A percentile compares a stretch with the other conserved stretches of the same genome.
These are phyloP conservation scores for Bothrops jararaca DNA, from an alignment of 2,113 vertebrate species.

Conservation along the genomic window DNA sequence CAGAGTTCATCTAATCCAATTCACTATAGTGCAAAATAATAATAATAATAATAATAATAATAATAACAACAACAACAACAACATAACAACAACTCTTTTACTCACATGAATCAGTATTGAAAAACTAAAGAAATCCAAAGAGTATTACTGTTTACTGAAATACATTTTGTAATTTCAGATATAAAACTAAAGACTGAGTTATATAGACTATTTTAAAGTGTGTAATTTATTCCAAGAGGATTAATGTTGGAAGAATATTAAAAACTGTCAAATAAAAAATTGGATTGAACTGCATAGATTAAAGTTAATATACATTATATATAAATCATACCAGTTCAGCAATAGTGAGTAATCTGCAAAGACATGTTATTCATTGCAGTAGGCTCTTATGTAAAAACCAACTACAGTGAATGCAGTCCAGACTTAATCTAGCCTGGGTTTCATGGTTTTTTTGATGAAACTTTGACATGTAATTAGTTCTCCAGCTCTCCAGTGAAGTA, in stretches of 20 bases:
- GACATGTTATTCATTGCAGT: neutral
- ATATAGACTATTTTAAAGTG: neutral
- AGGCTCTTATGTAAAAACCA: neutral
- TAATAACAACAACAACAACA: no score
- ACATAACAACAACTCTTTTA: neutral
- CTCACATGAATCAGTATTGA: neutral
- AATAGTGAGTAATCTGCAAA: neutral
- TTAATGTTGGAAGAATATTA: neutral
- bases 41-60: no score
- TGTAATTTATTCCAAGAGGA: neutral
- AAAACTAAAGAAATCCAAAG: neutral
- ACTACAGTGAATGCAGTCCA: neutral
- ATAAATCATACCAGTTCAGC: neutral
- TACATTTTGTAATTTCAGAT: neutral
- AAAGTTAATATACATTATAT: neutral
- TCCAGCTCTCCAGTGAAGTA: neutral
- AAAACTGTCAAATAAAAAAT: neutral
- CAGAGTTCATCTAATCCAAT: neutral
- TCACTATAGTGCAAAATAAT: neutral
- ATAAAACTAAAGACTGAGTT: neutral
- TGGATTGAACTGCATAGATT: neutral
- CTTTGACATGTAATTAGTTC: neutral
- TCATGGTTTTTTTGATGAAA: neutral
- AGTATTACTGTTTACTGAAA: neutral
- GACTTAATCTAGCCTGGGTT: neutral